Evolutionary conservation across 1,140 invertebrate genomes (phyloP), one percentile per base, ranked within the genome.

Genomic region (Leptestheria dahalacensis): DNA sequence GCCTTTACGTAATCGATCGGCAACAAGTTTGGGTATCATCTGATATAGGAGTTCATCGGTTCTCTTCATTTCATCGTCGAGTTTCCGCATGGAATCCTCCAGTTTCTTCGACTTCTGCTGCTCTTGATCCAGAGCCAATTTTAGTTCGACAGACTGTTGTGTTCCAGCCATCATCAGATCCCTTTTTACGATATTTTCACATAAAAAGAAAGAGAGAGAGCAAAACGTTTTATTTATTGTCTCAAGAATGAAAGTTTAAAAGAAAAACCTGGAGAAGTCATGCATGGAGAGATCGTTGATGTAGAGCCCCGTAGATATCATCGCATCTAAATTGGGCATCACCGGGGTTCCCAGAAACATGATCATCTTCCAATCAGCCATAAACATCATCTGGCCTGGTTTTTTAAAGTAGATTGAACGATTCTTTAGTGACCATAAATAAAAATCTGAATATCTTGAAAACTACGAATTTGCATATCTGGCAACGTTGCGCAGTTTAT

Each of bases 231-330:
- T n/a, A 58, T 15, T 21, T n/a, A n/a, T n/a, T n/a, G n/a, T n/a
- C n/a, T n/a, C n/a, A 61, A 10, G 12, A 23, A 21, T 29, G 33
- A 46, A 24, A 24, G 48, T n/a, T 23, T 12, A 60, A 15, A 10
- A 15, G 10, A 23, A 21, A 69, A 72, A 87, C 85, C 86, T 82
- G 77, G 91, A 96, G 61, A 95, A 97, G 69, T 97, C 94, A 67
- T 98, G 93, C 86, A 98, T 93, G 29, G 91, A 94, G 18, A 97
- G 76, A 74, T 97, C 94, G 69, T 97, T 97, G 66, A 98, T 94
- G 68, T 92, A 97, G 0, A 98, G 78, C 0, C 93, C 94, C 1
- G 87, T 79, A 3, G 83, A 82, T 47, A 95, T 88, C 64, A 97
- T 78, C 0, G 86, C 84, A 50, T 90, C 86, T 6, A 97, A 73